Percentiles rank a stretch among this genome's conserved stretches.
These are phyloP conservation scores for Leucosticte australis DNA, from an alignment of 2,113 vertebrate species.

Conservation along the genomic window DNA sequence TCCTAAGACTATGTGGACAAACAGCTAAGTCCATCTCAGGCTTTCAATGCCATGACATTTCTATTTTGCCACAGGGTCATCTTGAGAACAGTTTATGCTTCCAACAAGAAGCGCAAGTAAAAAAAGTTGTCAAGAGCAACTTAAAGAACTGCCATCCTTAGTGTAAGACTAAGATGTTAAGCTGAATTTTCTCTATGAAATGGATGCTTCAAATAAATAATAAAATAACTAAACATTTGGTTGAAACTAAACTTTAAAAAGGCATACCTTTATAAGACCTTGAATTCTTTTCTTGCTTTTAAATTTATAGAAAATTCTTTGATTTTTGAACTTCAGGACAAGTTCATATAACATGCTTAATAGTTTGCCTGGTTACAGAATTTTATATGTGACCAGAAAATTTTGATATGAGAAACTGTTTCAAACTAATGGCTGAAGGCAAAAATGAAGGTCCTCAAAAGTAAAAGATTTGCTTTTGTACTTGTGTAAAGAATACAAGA, in stretches of 20 bases:
- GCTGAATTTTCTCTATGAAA: not conserved
- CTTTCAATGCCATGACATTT: not conserved
- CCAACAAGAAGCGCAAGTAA: not conserved
- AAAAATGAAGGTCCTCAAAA: not conserved
- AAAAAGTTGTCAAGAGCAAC: not conserved
- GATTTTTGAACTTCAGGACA: not conserved
- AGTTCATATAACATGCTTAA: not conserved
- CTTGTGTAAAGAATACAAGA: not conserved
- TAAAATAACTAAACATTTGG: not conserved
- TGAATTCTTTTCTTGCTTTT: not conserved
- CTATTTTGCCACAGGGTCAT: not conserved
- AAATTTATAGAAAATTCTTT: not conserved
- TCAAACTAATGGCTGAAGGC: not conserved
- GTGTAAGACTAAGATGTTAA: not conserved
- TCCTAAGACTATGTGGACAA: not conserved
- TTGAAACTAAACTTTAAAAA: not conserved
- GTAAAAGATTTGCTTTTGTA: not conserved
- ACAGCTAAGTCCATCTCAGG: accelerated
- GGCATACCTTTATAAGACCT: accelerated
- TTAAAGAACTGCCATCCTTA: not conserved
- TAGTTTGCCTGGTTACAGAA: not conserved
- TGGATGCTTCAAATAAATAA: not conserved
- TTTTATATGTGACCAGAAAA: not conserved
- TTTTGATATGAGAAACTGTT: not conserved
- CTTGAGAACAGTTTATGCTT: not conserved